These are phyloP conservation scores for Illadopsis cleaveri DNA, from an alignment of 2,113 vertebrate genomes.

Conservation along the genomic window DNA sequence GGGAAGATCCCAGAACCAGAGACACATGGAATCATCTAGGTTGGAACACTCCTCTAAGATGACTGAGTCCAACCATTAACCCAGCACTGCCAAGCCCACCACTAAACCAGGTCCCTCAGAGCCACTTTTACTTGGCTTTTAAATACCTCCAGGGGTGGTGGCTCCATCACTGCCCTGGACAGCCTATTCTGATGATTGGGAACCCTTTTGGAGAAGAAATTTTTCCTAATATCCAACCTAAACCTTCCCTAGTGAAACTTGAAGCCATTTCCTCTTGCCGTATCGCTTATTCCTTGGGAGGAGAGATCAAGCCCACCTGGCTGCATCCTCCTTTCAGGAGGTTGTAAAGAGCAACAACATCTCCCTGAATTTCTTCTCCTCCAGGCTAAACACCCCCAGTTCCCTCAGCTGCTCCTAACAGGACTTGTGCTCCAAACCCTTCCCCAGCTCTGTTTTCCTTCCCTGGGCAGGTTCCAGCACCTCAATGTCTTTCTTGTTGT, in stretches of 20 bases:
- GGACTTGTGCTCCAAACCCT: neutral
- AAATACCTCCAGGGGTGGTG: neutral
- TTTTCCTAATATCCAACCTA: neutral
- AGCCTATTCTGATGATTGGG: neutral
- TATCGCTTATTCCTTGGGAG: rapidly evolving
- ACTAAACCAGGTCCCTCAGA: neutral
- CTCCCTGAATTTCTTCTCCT: neutral
- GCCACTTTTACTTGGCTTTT: rapidly evolving
- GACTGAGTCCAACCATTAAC: neutral
- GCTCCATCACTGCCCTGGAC: neutral
- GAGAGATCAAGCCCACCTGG: rapidly evolving
- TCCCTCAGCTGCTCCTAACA: neutral
- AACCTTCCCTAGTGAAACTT: neutral
- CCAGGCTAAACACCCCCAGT: rapidly evolving
- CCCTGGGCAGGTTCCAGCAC: rapidly evolving
- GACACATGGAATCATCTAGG: neutral
- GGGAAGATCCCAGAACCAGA: neutral
- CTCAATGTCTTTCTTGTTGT: neutral
- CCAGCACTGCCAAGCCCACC: neutral
- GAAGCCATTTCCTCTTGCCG: neutral
- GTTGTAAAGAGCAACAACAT: rapidly evolving
- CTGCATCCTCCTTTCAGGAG: neutral
- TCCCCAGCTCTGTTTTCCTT: rapidly evolving
- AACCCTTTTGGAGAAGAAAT: rapidly evolving
- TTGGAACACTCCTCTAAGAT: neutral